Evolutionary conservation across 2,113 vertebrate genomes (phyloP), one percentile per base, ranked within the genome.

Genomic region (Petroica traversi): DNA sequence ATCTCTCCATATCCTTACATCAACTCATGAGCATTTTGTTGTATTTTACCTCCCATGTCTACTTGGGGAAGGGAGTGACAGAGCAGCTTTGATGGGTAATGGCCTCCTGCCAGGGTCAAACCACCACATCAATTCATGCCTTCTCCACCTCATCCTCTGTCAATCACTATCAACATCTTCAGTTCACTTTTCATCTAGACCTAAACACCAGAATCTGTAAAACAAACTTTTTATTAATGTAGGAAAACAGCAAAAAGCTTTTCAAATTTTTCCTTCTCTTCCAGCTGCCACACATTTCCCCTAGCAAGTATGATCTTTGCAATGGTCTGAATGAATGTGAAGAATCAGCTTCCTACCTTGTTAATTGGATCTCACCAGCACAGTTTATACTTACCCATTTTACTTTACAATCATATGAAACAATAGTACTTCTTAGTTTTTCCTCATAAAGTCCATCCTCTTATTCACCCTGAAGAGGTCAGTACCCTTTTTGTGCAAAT

Each of bases 1-100:
- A 64, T 38, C 24, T 48, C 51, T 55, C 68, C 22, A 8, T 23
- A 46, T 19, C n/a, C 19, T 55, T 38, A 1, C 23, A 28, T 24
- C 29, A 38, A n/a, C 24, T 43, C 49, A 64, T 8, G 12, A 85
- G 34, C 49, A 24, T 46, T 36, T 85, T 5, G 0, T 19, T 28
- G 9, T 12, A 34, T 24, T 40, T 73, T 28, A 9, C 48, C n/a
- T 55, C 48, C 28, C 0, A 0, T 24, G 19, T 46, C 14, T 8
- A 29, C 15, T 55, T 63, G n/a, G 46, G 67, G 8, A 49, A 4
- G 13, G 22, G 22, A 63, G 28, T 28, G n/a, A 54, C 0, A 46
- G 17, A 55, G 15, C n/a, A 74, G 41, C 10, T 64, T 64, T 64
- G 41, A 9, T 40, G 15, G 10, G 41, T 48, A 55, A 19, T n/a